Evolutionary conservation across 2,113 vertebrate genomes (phyloP).

Genomic region (Chiloscyllium plagiosum): DNA sequence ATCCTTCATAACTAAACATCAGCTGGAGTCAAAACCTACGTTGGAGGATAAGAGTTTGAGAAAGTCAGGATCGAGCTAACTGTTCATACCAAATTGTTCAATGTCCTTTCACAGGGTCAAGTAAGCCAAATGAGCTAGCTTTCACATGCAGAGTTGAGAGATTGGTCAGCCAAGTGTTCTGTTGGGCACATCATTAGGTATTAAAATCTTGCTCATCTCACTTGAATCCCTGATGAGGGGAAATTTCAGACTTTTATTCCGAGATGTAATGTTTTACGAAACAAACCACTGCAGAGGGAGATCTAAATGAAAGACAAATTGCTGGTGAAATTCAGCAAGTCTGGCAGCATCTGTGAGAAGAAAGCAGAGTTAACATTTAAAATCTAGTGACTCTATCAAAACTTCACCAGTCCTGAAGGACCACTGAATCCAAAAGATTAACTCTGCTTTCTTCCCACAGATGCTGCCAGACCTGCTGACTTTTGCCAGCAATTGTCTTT

Average conservation of each 20-base stretch:
- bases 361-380: too few species aligned
- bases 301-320: too few species aligned
- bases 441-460: too few species aligned
- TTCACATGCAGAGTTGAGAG: not conserved
- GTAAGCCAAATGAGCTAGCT: not conserved
- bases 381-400: too few species aligned
- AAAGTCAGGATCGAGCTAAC: not conserved
- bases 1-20: not conserved
- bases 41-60: not conserved
- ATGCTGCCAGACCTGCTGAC: too few species aligned
- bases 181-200: not conserved
- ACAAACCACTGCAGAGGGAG: too few species aligned
- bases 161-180: not conserved
- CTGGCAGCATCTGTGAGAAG: too few species aligned
- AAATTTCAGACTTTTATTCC: not conserved
- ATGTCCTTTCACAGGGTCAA: not conserved
- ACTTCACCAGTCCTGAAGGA: too few species aligned
- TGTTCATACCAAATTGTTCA: not conserved
- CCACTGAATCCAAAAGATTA: too few species aligned
- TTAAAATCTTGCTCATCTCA: not conserved
- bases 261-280: not conserved
- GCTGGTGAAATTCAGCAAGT: too few species aligned
- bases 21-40: not conserved
- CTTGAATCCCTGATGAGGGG: not conserved
- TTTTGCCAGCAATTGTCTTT: too few species aligned